phyloP scores from a whole-genome alignment of 2,888 invertebrate species.

The Leptopilina drosophilae region DNA sequence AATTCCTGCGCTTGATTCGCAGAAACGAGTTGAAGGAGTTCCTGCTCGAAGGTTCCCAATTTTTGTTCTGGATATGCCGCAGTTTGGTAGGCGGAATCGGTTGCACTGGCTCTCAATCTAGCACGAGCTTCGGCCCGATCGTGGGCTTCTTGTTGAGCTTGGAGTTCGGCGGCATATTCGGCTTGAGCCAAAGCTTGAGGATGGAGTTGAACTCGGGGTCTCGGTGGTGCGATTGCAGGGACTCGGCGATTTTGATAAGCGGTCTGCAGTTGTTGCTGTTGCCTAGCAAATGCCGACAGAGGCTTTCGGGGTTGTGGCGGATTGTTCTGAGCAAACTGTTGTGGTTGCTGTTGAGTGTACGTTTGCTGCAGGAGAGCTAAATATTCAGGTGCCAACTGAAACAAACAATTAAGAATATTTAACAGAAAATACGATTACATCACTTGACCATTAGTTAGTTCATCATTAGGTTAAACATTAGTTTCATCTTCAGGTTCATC shows the following conservation, averaged over 20 bases:
- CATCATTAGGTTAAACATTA: too few species aligned
- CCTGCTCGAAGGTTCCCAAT: slow-evolving; percentile 72
- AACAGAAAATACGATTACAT: neutral
- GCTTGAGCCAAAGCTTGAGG: slow-evolving; percentile 68
- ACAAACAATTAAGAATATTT: slow-evolving; percentile 42
- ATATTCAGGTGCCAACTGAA: slow-evolving; percentile 72
- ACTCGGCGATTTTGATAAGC: slow-evolving; percentile 72
- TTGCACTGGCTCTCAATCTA: slow-evolving; percentile 61
- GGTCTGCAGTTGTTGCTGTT: slow-evolving; percentile 71
- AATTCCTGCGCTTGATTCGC: slow-evolving; percentile 74
- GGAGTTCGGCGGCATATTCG: slow-evolving; percentile 65
- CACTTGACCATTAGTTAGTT: neutral
- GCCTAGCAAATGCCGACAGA: slow-evolving; percentile 67
- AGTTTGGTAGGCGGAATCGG: slow-evolving; percentile 63
- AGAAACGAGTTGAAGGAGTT: slow-evolving; percentile 69
- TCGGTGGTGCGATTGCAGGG: slow-evolving; percentile 67
- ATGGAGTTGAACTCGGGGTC: slow-evolving; percentile 67
- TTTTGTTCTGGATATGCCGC: slow-evolving; percentile 65
- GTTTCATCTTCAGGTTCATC: too few species aligned
- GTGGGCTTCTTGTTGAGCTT: slow-evolving; percentile 67
- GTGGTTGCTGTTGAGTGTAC: slow-evolving; percentile 60
- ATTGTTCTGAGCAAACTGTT: slow-evolving; percentile 46
- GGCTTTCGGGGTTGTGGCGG: slow-evolving; percentile 63
- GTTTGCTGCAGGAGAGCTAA: slow-evolving; percentile 67
- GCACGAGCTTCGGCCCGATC: slow-evolving; percentile 64